Evolutionary conservation across 1,140 invertebrate genomes (phyloP).

Genomic region (Orius laevigatus): DNA sequence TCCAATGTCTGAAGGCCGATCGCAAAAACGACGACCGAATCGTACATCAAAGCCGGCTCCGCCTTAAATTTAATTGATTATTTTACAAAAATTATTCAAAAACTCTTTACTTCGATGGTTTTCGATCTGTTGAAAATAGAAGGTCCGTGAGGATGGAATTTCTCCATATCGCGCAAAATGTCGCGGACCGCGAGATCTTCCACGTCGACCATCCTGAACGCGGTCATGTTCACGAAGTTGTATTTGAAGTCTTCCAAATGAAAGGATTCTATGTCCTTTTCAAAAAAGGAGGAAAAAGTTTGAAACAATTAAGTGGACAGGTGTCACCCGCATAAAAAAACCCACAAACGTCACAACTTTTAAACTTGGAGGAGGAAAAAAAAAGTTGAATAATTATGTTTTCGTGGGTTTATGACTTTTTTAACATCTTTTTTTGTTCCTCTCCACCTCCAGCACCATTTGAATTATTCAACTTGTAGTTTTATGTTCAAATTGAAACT

Average conservation of each 20-base stretch:
- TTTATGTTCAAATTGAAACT: neutral
- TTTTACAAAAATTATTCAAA: conserved; percentile 3
- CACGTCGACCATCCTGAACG: conserved; percentile 58
- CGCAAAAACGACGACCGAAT: conserved; percentile 60
- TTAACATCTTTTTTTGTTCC: no score
- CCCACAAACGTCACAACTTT: no score
- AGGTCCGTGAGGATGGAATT: conserved; percentile 36
- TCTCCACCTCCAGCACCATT: neutral
- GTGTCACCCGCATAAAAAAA: no score
- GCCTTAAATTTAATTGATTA: conserved; percentile 35
- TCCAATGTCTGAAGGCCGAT: conserved; percentile 48
- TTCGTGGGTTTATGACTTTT: no score
- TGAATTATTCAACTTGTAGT: neutral
- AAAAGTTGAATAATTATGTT: no score
- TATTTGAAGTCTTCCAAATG: conserved; percentile 88
- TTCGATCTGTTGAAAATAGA: conserved; percentile 37
- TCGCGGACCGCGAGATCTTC: conserved; percentile 35
- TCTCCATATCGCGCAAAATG: conserved; percentile 45
- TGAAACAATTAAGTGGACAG: conserved; percentile 1
- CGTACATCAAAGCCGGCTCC: conserved; percentile 60
- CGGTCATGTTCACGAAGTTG: conserved; percentile 85
- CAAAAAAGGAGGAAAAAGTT: neutral
- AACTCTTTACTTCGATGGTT: conserved; percentile 33
- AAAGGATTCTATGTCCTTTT: conserved; percentile 75
- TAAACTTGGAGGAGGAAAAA: no score